Conservation (phyloP, 2,888 invertebrate genomes). For the Scaeva pyrastri region DNA sequence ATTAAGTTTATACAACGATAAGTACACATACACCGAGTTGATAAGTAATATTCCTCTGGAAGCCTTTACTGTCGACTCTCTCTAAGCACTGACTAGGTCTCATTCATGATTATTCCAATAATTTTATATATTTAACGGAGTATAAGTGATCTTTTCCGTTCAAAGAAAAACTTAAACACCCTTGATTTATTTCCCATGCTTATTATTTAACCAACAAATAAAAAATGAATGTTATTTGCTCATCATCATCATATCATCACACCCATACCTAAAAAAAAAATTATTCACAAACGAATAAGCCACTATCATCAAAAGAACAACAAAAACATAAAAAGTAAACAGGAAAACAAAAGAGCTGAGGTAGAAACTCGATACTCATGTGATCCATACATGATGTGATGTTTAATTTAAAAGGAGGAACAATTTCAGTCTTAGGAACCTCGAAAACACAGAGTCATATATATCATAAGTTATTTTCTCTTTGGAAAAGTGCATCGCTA, state of each 20-base stretch:
- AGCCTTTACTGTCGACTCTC: no score
- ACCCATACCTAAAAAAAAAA: neutral
- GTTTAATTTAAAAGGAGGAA: no score
- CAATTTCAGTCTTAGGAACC: conserved; percentile 10
- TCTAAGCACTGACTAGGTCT: no score
- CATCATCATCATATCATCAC: conserved; percentile 17
- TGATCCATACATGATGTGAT: conserved; percentile 9
- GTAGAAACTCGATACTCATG: conserved; percentile 38
- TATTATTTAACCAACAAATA: neutral
- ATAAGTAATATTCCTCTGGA: no score
- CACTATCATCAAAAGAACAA: neutral
- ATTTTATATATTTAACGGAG: no score
- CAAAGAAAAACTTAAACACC: no score
- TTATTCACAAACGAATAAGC: neutral
- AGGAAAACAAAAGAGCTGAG: conserved; percentile 46
- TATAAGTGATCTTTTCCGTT: no score
- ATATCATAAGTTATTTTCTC: conserved; percentile 41
- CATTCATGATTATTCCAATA: no score
- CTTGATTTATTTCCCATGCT: conserved; percentile 21
- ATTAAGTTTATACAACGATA: no score
- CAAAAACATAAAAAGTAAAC: neutral
- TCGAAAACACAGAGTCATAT: conserved; percentile 20
- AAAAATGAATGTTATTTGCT: conserved; percentile 6
- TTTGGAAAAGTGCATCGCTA: conserved; percentile 36
- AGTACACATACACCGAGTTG: no score